These are phyloP conservation scores for Numenius arquata DNA, from an alignment of 2,113 vertebrate species.

Conservation along the genomic window DNA sequence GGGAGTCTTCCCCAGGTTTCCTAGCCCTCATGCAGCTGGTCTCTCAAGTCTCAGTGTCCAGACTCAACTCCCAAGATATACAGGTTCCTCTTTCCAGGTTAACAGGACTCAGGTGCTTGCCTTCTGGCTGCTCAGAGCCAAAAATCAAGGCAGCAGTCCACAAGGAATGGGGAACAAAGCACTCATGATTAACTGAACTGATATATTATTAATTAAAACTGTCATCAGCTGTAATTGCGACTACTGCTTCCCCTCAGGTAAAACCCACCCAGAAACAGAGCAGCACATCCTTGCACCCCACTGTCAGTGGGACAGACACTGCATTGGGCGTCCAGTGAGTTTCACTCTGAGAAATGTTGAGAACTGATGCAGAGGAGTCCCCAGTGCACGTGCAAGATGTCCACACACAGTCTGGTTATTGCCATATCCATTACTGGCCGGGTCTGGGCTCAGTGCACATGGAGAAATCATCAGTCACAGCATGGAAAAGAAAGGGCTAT, in stretches of 20 bases:
- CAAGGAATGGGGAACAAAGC: background rate
- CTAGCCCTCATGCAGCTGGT: background rate
- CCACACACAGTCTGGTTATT: background rate
- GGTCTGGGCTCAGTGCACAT: background rate
- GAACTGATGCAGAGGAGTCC: background rate
- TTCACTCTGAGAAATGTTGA: background rate
- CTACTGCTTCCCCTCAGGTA: background rate
- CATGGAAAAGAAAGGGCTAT: background rate
- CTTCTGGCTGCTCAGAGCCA: background rate
- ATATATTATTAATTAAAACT: background rate
- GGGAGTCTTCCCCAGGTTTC: background rate
- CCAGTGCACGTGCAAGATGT: background rate
- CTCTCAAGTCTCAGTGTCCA: background rate
- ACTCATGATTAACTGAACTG: background rate
- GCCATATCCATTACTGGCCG: rapidly evolving
- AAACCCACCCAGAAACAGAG: background rate
- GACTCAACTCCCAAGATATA: background rate
- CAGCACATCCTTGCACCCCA: background rate
- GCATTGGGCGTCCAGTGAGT: background rate
- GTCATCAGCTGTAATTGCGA: background rate
- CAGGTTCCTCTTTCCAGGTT: background rate
- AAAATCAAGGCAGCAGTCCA: background rate
- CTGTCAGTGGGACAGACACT: background rate
- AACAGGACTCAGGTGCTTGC: background rate
- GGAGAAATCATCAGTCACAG: background rate